Percentiles rank a stretch among this genome's conserved stretches.
Conservation (phyloP, 2,797 vertebrate genomes). For the Rhabdophis nuchalis region DNA sequence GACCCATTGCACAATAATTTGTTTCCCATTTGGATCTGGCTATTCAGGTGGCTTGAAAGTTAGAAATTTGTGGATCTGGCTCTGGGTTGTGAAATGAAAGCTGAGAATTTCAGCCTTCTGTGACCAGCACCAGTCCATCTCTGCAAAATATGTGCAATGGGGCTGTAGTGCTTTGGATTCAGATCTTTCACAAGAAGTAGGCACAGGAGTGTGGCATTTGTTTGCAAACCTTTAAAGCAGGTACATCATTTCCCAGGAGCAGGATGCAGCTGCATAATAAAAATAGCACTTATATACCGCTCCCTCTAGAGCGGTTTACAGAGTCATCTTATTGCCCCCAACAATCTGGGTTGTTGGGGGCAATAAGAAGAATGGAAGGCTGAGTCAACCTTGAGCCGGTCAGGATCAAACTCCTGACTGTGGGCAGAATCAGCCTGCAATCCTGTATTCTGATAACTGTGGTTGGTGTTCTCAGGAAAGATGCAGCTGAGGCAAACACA, state of each 20-base stretch:
- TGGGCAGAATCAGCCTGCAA: too few species aligned
- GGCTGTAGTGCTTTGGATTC: background rate
- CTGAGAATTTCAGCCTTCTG: background rate
- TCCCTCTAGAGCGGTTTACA: too few species aligned
- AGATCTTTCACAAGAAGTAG: background rate
- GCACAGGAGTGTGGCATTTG: background rate
- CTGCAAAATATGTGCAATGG: background rate
- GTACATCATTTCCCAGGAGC: background rate
- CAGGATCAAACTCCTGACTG: too few species aligned
- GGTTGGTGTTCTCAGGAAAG: background rate
- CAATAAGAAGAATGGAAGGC: too few species aligned
- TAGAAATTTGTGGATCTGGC: background rate
- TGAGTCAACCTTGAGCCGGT: too few species aligned
- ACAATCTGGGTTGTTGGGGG: too few species aligned
- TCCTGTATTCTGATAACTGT: too few species aligned
- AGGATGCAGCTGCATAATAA: background rate
- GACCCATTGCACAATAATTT: background rate
- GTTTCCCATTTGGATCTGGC: background rate
- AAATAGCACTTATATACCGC: too few species aligned
- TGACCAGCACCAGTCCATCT: background rate
- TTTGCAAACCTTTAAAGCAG: background rate
- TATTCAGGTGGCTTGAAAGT: background rate
- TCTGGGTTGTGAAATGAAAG: background rate
- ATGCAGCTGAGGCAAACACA: background rate
- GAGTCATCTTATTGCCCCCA: too few species aligned